Evolutionary conservation across 2,797 vertebrate species (phyloP), one percentile per base, ranked within the genome.

Genomic region (Hypotaenidia philippensis): DNA sequence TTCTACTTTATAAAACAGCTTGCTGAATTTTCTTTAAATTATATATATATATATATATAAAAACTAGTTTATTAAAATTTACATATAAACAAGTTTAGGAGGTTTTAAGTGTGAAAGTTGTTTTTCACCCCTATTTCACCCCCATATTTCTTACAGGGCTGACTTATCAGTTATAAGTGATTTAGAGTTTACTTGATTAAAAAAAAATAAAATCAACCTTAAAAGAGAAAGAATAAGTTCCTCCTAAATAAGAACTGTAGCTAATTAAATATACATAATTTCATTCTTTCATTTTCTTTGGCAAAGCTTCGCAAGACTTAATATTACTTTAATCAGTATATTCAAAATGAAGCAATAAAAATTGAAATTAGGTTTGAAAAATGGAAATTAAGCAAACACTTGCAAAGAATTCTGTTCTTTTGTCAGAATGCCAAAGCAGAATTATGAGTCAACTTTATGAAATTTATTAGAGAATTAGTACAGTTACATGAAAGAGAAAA

Each of bases 241-340:
- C 44, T 90, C 78, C 82, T 95, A 95, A 97, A 93, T 90, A 96
- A 94, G 83, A 95, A 89, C 94, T 96, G 94, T 94, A 94, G 87
- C 96, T 96, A 97, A 97, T 97, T 97, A 97, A 96, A 95, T 96
- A 95, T 95, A 94, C 94, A 90, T 96, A 92, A 96, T 96, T 95
- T 97, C 27, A 57, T 95, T 97, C 91, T 96, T 96, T 97, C 93
- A 95, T 97, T 97, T 97, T 96, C 74, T 90, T 96, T 97, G 96
- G 93, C 96, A 96, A 92, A 93, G 94, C 87, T 96, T 97, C 0
- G 10, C 83, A 97, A 96, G 93, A 66, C 59, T 97, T 96, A 95
- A 93, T 96, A 96, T 95, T 96, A 94, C 95, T 97, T 97, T 96
- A 97, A 97, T 97, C 97, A 96, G 95, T 91, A 95, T 94, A 96